Conservation (phyloP, 2,888 invertebrate genomes). For the Drosophila birchii region DNA sequence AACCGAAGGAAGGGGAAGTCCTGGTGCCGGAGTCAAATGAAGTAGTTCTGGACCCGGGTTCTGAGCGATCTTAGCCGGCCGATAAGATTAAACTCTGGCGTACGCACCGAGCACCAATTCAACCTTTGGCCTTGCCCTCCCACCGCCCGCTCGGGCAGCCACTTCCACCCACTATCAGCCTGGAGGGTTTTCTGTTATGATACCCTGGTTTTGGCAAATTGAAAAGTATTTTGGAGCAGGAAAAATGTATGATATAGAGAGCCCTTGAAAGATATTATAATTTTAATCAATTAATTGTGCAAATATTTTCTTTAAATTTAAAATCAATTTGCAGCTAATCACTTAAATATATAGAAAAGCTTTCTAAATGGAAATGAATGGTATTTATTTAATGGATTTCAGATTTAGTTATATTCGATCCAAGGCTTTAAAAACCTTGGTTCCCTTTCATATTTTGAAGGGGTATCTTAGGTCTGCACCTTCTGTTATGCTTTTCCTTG, state of each 20-base stretch:
- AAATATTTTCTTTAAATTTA: no score
- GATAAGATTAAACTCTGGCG: slow-evolving; percentile 76
- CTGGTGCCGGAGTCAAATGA: slow-evolving; percentile 63
- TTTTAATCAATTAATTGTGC: no score
- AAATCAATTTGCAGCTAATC: no score
- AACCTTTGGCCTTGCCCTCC: slow-evolving; percentile 12
- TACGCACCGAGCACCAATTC: slow-evolving; percentile 68
- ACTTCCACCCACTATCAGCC: slow-evolving; percentile 42
- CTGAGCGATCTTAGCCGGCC: slow-evolving; percentile 62
- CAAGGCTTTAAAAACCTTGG: neutral
- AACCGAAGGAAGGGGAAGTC: neutral
- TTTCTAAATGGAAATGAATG: no score
- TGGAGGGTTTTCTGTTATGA: slow-evolving; percentile 19
- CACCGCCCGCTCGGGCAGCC: slow-evolving; percentile 3
- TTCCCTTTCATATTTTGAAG: neutral
- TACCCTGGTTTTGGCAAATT: neutral
- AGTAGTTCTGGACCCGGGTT: slow-evolving; percentile 73
- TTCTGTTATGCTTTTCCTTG: neutral
- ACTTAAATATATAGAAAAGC: no score
- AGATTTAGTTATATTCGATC: neutral
- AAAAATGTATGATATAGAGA: neutral
- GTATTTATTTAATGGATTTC: no score
- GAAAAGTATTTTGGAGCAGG: neutral
- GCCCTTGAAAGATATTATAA: no score
- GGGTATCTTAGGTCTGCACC: neutral